Base-by-base conservation (phyloP, 2,888 invertebrate species). In the Drosophila infuscata region DNA sequence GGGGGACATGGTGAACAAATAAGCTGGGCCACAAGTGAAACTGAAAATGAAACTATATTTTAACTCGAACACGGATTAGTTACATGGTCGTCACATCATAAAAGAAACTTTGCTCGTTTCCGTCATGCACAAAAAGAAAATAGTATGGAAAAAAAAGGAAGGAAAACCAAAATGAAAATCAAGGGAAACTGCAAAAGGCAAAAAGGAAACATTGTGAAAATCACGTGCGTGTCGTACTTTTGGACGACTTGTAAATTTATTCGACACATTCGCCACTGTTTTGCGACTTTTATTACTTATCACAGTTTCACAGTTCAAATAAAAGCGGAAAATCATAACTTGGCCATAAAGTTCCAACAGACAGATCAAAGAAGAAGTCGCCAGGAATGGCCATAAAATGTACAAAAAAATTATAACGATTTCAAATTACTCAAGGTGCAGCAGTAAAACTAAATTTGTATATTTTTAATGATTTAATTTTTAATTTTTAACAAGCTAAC, bases 181-280 rank as follows among this genome's bases (percentile, higher is more conserved):
- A 30, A 30, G 36, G 68, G 36, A 53, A 72, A 46, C 46, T 46
- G 46, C 46, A 25, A 56, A 33, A 11, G 33, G 3, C 41, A 53
- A 63, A 66, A 60, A 62, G 57, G 59, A 72, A 76, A 82, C 80
- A 74, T 73, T 82, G 88, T 82, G 63, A 83, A 88, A 89, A 86
- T 86, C 89, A 86, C 89, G 89, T 82, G 89, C 89, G 76, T 87
- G 82, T 74, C 78, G 77, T 61, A 59, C 32, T 79, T 71, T 82
- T 84, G 63, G 52, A 59, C 48, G 49, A 70, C 62, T 88, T 86
- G 79, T 76, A 77, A 73, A 86, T 88, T 79, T 85, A 83, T 83
- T 76, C 83, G 84, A 79, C 83, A 74, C 64, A 72, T 74, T 69
- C 38, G 65, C 58, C 76, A 67, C 71, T 51, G 61, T 67, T 70